phyloP scores from a whole-genome alignment of 1,140 invertebrate species.

The Bombus affinis region DNA sequence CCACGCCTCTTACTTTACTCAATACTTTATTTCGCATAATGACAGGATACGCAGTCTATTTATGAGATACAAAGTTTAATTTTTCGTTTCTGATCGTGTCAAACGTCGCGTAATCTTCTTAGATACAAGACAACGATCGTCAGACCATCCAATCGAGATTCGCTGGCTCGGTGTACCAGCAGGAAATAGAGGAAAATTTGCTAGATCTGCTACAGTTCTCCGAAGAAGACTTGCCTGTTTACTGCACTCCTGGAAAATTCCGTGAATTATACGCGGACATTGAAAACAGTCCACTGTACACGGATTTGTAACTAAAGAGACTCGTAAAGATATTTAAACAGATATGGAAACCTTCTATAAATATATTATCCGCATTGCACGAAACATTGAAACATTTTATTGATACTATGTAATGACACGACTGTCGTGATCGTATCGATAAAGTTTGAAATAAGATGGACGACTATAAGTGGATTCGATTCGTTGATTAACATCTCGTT shows the following conservation, averaged over 20 bases:
- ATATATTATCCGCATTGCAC: not conserved
- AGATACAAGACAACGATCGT: slow-evolving; percentile 57
- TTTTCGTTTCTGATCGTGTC: not conserved
- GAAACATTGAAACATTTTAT: not conserved
- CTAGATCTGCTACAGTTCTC: slow-evolving; percentile 63
- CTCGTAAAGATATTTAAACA: not conserved
- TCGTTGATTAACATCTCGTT: no score
- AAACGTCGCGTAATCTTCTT: not conserved
- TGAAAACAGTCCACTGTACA: slow-evolving; percentile 56
- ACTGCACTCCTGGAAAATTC: slow-evolving; percentile 55
- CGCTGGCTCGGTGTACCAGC: slow-evolving; percentile 57
- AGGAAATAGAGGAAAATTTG: slow-evolving; percentile 60
- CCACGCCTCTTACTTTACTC: no score
- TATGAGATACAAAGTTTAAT: no score
- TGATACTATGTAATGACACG: no score
- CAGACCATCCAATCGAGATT: slow-evolving; percentile 48
- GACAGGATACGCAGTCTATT: no score
- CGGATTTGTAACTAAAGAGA: not conserved
- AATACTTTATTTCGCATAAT: no score
- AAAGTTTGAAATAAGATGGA: no score
- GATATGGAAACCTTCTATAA: not conserved
- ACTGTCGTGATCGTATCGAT: no score
- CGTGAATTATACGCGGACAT: slow-evolving; percentile 54
- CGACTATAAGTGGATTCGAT: no score
- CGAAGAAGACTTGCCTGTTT: slow-evolving; percentile 65